A percentile compares a stretch with the other conserved stretches of the same genome.
Evolutionary conservation across 2,888 invertebrate genomes (phyloP).

Genomic region (Enoplolaimus lenunculus): DNA sequence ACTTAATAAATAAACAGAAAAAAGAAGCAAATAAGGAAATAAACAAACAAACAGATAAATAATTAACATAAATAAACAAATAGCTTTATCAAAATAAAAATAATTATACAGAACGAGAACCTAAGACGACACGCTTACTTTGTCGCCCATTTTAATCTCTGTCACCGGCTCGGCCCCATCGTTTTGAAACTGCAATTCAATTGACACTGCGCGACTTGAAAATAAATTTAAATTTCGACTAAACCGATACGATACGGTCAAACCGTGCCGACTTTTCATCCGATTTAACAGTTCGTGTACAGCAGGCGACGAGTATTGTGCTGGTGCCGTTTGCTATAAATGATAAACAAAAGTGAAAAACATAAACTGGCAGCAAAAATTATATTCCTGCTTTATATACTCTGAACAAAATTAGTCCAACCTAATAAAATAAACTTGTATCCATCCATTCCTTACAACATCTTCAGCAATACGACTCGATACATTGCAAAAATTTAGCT

Average conservation of each 20-base stretch:
- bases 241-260: slow-evolving; percentile 50
- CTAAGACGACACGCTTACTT: no score
- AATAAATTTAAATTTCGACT: slow-evolving; percentile 65
- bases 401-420: no score
- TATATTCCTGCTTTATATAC: neutral
- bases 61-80: no score
- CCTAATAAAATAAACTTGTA: no score
- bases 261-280: slow-evolving; percentile 43
- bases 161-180: slow-evolving; percentile 52
- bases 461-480: no score
- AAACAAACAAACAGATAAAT: no score
- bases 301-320: slow-evolving; percentile 23
- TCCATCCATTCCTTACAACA: no score
- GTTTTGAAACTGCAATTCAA: slow-evolving; percentile 67
- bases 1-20: no score
- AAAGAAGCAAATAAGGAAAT: no score
- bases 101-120: no score
- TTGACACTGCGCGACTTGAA: slow-evolving; percentile 62
- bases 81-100: no score
- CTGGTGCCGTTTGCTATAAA: slow-evolving; percentile 24
- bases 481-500: no score
- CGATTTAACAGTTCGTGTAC: slow-evolving; percentile 40
- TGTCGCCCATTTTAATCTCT: slow-evolving; percentile 57
- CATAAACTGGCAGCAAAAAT: neutral
- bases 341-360: slow-evolving; percentile 1